Evolutionary conservation across 2,888 invertebrate genomes (phyloP).

Genomic region (Odontocerum albicorne): DNA sequence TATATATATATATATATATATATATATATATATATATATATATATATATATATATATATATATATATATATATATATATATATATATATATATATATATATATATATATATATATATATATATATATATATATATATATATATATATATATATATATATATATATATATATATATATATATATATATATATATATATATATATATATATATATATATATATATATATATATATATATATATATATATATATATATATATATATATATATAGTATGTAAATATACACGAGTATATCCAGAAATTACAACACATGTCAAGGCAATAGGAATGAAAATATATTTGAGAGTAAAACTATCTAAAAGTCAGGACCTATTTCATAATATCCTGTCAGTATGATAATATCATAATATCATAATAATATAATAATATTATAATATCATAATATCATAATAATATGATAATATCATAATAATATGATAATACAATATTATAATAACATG

Average conservation of each 20-base stretch:
- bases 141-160: slow-evolving; percentile 36
- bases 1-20: slow-evolving; percentile 7
- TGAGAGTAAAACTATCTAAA: too few relatives aligned
- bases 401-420: too few relatives aligned
- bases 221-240: slow-evolving; percentile 38
- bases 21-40: slow-evolving; percentile 7
- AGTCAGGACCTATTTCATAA: too few relatives aligned
- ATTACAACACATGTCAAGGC: too few relatives aligned
- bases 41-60: slow-evolving; percentile 7
- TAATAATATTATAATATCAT: too few relatives aligned
- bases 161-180: slow-evolving; percentile 25
- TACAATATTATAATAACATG: too few relatives aligned
- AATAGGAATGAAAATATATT: too few relatives aligned
- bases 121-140: slow-evolving; percentile 7
- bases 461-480: too few relatives aligned
- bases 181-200: slow-evolving; percentile 29
- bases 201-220: slow-evolving; percentile 35
- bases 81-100: slow-evolving; percentile 7
- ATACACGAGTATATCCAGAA: too few relatives aligned
- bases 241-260: slow-evolving; percentile 36
- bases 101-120: slow-evolving; percentile 7
- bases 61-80: slow-evolving; percentile 7
- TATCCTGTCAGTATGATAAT: too few relatives aligned
- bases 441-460: too few relatives aligned
- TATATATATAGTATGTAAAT: slow-evolving; percentile 34